A percentile compares a stretch with the other conserved stretches of the same genome.
These are phyloP conservation scores for Lepidocyrtoides sp. DNA, from an alignment of 2,888 invertebrate species.

Conservation along the genomic window DNA sequence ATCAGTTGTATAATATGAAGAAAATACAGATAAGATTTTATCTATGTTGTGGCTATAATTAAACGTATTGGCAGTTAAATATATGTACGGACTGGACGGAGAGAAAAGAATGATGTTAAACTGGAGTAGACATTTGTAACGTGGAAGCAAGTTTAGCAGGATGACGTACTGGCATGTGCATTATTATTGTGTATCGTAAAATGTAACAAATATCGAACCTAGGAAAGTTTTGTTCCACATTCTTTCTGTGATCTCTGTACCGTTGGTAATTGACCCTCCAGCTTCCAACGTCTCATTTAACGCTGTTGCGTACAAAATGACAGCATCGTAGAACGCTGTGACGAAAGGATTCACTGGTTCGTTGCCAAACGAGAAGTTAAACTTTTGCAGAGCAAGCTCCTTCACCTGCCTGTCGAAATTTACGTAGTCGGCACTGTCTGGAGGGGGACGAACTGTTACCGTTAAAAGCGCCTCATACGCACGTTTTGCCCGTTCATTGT, in stretches of 20 bases:
- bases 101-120: no score
- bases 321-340: slow-evolving; percentile 98
- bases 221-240: slow-evolving; percentile 96
- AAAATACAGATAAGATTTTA: no score
- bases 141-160: not conserved
- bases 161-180: no score
- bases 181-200: no score
- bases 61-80: no score
- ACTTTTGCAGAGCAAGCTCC: slow-evolving; percentile 86
- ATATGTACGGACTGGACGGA: no score
- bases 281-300: slow-evolving; percentile 93
- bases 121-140: no score
- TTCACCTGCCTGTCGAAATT: slow-evolving; percentile 92
- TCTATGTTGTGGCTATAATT: no score
- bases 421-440: slow-evolving; percentile 91
- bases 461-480: slow-evolving; percentile 96
- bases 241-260: slow-evolving; percentile 92
- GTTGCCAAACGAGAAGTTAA: slow-evolving; percentile 88
- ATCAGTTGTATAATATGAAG: no score
- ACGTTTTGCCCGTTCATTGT: slow-evolving; percentile 93
- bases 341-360: slow-evolving; percentile 96
- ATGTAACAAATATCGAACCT: slow-evolving; percentile 88
- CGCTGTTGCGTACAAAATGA: slow-evolving; percentile 96
- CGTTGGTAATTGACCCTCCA: slow-evolving; percentile 90
- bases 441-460: slow-evolving; percentile 93